A percentile compares a stretch with the other conserved stretches of the same genome.
These are phyloP conservation scores for Pelmatolapia mariae DNA, from an alignment of 2,113 vertebrate genomes.

Conservation along the genomic window DNA sequence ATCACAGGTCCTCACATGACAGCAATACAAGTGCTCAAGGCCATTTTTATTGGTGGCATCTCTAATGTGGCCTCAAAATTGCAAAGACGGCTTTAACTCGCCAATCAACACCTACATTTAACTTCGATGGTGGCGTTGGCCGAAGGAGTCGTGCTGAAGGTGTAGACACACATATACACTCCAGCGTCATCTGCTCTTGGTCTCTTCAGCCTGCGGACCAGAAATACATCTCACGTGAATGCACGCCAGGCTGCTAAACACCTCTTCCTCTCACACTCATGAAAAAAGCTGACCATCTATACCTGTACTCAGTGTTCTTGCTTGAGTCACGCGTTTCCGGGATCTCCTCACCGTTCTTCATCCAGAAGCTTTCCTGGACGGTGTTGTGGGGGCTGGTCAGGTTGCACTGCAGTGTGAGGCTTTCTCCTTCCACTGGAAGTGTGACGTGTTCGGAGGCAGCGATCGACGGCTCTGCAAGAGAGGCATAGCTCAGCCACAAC, in stretches of 20 bases:
- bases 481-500: constrained; percentile 13
- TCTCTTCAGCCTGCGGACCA: constrained; percentile 78
- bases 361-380: constrained; percentile 82
- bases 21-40: constrained; percentile 19
- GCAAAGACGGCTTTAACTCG: not conserved
- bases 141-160: constrained; percentile 73
- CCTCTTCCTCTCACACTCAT: not conserved
- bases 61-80: not conserved
- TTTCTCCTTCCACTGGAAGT: constrained; percentile 53
- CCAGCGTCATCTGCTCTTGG: constrained; percentile 85
- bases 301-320: constrained; percentile 82
- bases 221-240: constrained; percentile 41
- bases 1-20: constrained; percentile 35
- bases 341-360: constrained; percentile 90
- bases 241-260: not conserved
- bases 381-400: constrained; percentile 75
- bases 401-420: constrained; percentile 88
- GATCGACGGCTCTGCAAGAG: constrained; percentile 87
- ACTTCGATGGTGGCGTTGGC: constrained; percentile 93
- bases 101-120: constrained; percentile 81
- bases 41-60: constrained; percentile 12
- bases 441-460: constrained; percentile 76
- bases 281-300: not conserved
- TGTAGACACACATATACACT: constrained; percentile 90
- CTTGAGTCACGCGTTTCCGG: constrained; percentile 63